These are phyloP conservation scores for Drosophila mayaguana DNA, from an alignment of 2,888 invertebrate species.

Conservation along the genomic window DNA sequence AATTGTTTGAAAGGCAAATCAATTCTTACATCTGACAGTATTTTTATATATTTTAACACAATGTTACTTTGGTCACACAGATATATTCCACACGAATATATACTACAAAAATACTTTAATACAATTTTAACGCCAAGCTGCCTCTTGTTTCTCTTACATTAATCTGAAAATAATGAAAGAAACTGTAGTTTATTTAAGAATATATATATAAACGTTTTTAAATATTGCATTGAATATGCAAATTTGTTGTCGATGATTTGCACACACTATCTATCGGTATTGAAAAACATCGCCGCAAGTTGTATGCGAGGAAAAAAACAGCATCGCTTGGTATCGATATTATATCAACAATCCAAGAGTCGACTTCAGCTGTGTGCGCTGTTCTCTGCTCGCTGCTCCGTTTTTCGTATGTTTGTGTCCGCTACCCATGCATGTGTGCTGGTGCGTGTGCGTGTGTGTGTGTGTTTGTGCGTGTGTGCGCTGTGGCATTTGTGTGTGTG, in stretches of 20 bases:
- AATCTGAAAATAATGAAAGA: not conserved
- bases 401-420: constrained; percentile 45
- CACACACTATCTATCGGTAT: constrained; percentile 25
- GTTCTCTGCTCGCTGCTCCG: constrained; percentile 45
- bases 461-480: constrained; percentile 39
- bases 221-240: not conserved
- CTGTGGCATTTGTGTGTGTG: constrained; percentile 36
- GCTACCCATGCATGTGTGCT: constrained; percentile 27
- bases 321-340: constrained; percentile 43
- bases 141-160: not conserved
- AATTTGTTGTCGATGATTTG: not conserved
- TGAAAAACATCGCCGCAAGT: not conserved
- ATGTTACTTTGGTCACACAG: not conserved
- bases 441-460: constrained; percentile 19
- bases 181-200: not conserved
- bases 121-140: not conserved
- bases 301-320: not conserved
- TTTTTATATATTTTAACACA: not conserved
- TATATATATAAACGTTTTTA: not conserved
- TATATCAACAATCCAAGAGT: constrained; percentile 51
- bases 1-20: constrained; percentile 10
- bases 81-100: not conserved
- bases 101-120: not conserved
- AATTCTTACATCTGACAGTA: constrained; percentile 1
- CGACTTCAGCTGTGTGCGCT: constrained; percentile 55